A percentile compares a stretch with the other conserved stretches of the same genome.
Evolutionary conservation across 2,888 invertebrate genomes (phyloP).

Genomic region (Pogonocherus hispidulus): DNA sequence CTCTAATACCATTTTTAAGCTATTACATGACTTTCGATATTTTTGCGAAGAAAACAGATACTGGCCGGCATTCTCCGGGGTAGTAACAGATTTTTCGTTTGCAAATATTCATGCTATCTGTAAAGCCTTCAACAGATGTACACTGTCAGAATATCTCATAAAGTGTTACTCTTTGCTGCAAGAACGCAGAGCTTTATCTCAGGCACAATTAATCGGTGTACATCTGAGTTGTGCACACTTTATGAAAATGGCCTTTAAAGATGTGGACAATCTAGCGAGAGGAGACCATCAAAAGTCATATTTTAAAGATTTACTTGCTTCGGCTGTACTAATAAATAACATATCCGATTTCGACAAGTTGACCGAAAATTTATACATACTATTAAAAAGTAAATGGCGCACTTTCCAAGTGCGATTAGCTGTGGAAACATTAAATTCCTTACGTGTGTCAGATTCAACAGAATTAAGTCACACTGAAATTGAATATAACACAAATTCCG

Average conservation of each 20-base stretch:
- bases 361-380: slow-evolving; percentile 12
- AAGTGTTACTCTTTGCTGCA: slow-evolving; percentile 10
- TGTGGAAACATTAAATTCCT: not conserved
- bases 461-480: too few species aligned
- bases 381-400: slow-evolving; percentile 5
- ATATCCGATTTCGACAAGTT: slow-evolving; percentile 21
- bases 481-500: not conserved
- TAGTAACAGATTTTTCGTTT: slow-evolving; percentile 46
- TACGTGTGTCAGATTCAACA: too few species aligned
- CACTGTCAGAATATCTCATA: slow-evolving; percentile 37
- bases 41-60: slow-evolving; percentile 35
- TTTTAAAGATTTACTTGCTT: slow-evolving; percentile 25
- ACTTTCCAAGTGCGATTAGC: not conserved
- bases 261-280: slow-evolving; percentile 21
- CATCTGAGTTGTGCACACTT: slow-evolving; percentile 38
- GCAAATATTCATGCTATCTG: slow-evolving; percentile 42
- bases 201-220: slow-evolving; percentile 1
- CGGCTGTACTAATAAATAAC: not conserved
- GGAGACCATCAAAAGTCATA: not conserved
- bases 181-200: not conserved
- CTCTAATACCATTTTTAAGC: slow-evolving; percentile 39
- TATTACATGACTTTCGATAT: slow-evolving; percentile 37
- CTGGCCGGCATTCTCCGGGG: slow-evolving; percentile 40
- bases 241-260: slow-evolving; percentile 41
- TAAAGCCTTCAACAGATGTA: slow-evolving; percentile 30